phyloP scores from a whole-genome alignment of 1,140 invertebrate species.

The Drosophila fuyamai region DNA sequence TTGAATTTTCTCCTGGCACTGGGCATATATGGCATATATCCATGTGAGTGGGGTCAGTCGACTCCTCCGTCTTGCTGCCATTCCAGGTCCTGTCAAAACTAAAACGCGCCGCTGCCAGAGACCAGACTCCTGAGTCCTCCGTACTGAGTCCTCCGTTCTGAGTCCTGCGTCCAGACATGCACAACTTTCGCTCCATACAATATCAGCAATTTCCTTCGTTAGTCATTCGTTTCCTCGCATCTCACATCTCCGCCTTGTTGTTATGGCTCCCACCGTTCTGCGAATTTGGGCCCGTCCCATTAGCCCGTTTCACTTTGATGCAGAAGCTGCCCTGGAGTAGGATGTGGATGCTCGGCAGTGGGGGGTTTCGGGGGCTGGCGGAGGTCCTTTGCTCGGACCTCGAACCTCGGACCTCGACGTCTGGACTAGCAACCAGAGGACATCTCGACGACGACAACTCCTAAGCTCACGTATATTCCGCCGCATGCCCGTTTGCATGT shows the following conservation, averaged over 20 bases:
- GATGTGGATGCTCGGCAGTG: neutral
- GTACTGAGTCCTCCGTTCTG: neutral
- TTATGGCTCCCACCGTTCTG: conserved; percentile 73
- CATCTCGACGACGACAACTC: conserved; percentile 72
- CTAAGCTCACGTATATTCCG: conserved; percentile 73
- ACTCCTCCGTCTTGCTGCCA: conserved; percentile 47
- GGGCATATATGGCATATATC: conserved; percentile 37
- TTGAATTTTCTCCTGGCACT: conserved; percentile 52
- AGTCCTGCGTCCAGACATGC: conserved; percentile 60
- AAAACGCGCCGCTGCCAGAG: conserved; percentile 73
- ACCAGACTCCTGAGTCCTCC: conserved; percentile 8
- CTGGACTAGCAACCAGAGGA: conserved; percentile 75
- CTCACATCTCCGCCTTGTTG: conserved; percentile 65
- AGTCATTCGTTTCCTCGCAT: conserved; percentile 80
- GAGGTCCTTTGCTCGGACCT: conserved; percentile 51
- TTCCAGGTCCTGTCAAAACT: conserved; percentile 77
- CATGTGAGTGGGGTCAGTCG: conserved; percentile 37
- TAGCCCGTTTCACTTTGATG: conserved; percentile 79
- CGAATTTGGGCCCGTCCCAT: conserved; percentile 59
- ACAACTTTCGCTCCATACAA: conserved; percentile 80
- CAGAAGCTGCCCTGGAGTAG: conserved; percentile 46
- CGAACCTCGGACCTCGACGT: conserved; percentile 17
- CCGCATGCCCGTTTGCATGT: conserved; percentile 38
- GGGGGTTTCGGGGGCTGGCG: neutral
- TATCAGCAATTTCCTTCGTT: conserved; percentile 84